Conservation (phyloP, 2,113 vertebrate species). For the Phyllostomus discolor region DNA sequence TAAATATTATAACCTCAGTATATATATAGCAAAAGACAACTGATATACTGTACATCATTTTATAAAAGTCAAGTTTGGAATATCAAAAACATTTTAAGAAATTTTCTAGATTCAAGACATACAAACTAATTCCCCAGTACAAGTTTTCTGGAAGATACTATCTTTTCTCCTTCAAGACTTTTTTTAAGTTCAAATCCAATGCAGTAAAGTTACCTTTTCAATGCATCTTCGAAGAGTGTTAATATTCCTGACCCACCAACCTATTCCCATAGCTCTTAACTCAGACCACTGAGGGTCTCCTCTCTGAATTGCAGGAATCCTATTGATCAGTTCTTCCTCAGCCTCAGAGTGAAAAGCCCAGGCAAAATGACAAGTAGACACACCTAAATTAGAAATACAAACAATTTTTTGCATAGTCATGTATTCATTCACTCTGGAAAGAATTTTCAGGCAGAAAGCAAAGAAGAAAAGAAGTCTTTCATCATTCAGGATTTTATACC, state of each 20-base stretch:
- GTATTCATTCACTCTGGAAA: background rate
- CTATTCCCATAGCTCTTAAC: constrained; percentile 93
- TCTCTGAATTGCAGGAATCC: constrained; percentile 97
- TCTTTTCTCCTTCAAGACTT: background rate
- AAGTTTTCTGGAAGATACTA: background rate
- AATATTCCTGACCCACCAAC: constrained; percentile 99
- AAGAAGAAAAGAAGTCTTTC: background rate
- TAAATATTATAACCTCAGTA: background rate
- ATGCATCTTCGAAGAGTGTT: constrained; percentile 96
- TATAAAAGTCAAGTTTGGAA: constrained; percentile 1
- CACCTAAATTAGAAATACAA: constrained; percentile 79
- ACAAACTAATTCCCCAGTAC: background rate
- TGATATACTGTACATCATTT: background rate
- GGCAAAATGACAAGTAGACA: constrained; percentile 98
- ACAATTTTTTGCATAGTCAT: background rate
- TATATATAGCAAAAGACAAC: background rate
- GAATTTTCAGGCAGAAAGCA: background rate
- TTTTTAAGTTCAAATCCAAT: background rate
- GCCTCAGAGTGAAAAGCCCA: constrained; percentile 99
- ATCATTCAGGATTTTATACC: background rate
- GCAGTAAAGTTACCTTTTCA: constrained; percentile 89
- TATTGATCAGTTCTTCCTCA: constrained; percentile 96
- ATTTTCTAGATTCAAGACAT: background rate
- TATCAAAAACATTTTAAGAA: background rate
- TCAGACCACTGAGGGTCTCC: constrained; percentile 98